phyloP scores from a whole-genome alignment of 2,113 vertebrate genomes.

The Lontra canadensis region DNA sequence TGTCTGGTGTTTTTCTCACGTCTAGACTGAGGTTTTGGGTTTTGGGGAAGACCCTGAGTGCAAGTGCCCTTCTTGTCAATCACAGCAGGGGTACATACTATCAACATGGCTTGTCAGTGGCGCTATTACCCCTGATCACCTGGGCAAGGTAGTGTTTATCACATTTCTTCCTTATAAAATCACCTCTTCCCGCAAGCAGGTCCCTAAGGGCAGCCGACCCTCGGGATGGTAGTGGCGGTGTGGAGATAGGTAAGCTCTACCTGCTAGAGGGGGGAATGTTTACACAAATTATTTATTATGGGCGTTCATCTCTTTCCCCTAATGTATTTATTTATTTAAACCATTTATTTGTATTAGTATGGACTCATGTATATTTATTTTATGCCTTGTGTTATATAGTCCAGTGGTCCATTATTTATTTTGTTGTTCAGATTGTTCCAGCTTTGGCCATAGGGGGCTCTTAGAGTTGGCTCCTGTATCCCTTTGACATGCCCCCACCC shows the following conservation, averaged over 20 bases:
- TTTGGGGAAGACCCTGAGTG: neutral
- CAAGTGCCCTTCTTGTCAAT: neutral
- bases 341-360: neutral
- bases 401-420: neutral
- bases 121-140: neutral
- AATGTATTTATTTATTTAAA: neutral
- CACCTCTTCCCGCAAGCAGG: neutral
- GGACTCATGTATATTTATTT: neutral
- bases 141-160: neutral
- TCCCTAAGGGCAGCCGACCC: neutral
- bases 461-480: neutral
- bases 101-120: neutral
- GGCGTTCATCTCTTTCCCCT: neutral
- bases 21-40: neutral
- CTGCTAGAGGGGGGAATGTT: neutral
- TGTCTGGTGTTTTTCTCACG: neutral
- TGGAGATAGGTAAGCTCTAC: neutral
- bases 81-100: neutral
- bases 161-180: neutral
- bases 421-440: neutral
- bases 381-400: neutral
- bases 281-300: neutral
- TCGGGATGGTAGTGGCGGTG: too few relatives aligned
- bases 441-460: neutral
- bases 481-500: neutral